Evolutionary conservation across 2,888 invertebrate genomes (phyloP).

Genomic region (Heliothis peltigera): DNA sequence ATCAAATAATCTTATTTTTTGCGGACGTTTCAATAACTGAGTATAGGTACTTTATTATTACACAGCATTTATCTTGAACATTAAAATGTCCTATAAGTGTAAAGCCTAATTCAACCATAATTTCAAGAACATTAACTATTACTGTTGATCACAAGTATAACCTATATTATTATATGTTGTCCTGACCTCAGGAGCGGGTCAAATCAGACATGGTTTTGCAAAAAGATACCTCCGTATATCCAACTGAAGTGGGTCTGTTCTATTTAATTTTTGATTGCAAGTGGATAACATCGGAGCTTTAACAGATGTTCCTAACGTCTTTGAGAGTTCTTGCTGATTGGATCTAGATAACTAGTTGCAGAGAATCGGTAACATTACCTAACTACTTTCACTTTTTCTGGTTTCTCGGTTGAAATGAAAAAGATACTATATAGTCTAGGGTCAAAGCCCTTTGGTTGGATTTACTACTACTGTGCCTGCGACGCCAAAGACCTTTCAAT

Average conservation of each 20-base stretch:
- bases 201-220: conserved; percentile 32
- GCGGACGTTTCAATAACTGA: too few species aligned
- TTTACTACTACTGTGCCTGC: too few species aligned
- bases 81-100: too few species aligned
- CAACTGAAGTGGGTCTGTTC: conserved; percentile 7
- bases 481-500: too few species aligned
- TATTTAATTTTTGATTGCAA: conserved; percentile 42
- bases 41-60: too few species aligned
- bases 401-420: not conserved
- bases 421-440: too few species aligned
- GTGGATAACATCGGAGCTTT: conserved; percentile 13
- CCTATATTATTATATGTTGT: conserved; percentile 3
- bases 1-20: conserved; percentile 5
- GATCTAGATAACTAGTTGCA: conserved; percentile 1
- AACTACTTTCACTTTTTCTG: not conserved
- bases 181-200: conserved; percentile 25
- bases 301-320: conserved; percentile 30
- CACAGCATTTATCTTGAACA: too few species aligned
- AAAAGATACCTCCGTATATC: conserved; percentile 15
- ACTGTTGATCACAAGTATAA: too few species aligned
- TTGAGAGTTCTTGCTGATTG: conserved; percentile 27
- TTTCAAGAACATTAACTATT: too few species aligned
- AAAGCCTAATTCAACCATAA: too few species aligned
- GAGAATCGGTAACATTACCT: not conserved
- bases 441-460: too few species aligned